Conservation (phyloP, 1,140 invertebrate species). For the Asobara japonica region DNA sequence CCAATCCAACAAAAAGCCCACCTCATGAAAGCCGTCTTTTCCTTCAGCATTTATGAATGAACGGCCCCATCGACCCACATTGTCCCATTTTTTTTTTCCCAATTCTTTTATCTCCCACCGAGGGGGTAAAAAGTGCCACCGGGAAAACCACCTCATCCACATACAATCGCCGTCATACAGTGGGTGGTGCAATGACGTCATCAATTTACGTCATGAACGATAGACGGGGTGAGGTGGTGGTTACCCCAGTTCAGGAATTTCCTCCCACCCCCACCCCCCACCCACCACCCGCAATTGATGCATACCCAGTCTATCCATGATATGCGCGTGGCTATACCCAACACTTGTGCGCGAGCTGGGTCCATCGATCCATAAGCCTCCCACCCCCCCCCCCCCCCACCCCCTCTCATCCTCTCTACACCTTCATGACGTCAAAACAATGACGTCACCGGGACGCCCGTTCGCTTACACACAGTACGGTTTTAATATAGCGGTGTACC, state of each 20-base stretch:
- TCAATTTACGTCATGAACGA: background rate
- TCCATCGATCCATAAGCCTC: background rate
- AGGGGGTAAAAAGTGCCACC: background rate
- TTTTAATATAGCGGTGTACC: constrained; percentile 65
- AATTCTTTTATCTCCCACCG: background rate
- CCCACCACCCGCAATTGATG: background rate
- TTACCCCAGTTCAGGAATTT: constrained; percentile 1
- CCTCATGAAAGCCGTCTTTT: background rate
- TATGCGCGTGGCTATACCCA: background rate
- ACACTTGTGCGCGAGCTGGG: background rate
- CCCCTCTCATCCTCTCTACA: background rate
- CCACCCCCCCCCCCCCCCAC: background rate
- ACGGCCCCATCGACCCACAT: background rate
- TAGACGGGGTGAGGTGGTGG: background rate
- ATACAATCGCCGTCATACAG: background rate
- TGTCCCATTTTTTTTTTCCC: background rate
- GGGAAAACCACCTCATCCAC: background rate
- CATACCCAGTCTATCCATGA: background rate
- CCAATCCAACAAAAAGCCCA: background rate
- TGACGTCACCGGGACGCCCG: constrained; percentile 1
- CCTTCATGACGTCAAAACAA: background rate
- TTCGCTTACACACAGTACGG: constrained; percentile 60
- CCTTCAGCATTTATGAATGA: background rate
- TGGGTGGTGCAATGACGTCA: constrained; percentile 7
- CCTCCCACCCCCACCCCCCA: background rate